Evolutionary conservation across 2,113 vertebrate genomes (phyloP).

Genomic region (Polypterus senegalus): DNA sequence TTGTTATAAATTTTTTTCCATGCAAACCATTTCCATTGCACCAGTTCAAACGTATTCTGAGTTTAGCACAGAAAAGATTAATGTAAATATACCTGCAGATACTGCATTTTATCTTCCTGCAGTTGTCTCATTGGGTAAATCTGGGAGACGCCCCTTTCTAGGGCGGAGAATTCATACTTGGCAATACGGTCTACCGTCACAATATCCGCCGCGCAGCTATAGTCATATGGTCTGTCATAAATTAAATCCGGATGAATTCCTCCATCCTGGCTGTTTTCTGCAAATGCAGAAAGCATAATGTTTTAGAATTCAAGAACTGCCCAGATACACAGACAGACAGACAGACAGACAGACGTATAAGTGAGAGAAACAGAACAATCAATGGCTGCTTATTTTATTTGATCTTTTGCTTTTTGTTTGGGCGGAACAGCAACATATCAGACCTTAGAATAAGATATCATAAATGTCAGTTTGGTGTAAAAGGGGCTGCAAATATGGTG

Average conservation of each 20-base stretch:
- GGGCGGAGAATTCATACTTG: constrained; percentile 71
- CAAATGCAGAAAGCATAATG: constrained; percentile 63
- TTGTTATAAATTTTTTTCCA: constrained; percentile 27
- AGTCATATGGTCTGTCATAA: constrained; percentile 69
- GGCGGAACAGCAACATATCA: no score
- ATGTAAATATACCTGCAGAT: constrained; percentile 79
- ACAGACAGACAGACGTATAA: constrained; percentile 59
- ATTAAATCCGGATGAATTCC: constrained; percentile 64
- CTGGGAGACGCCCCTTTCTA: constrained; percentile 70
- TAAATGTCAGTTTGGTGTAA: no score
- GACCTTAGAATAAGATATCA: no score
- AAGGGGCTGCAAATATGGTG: no score
- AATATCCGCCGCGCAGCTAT: constrained; percentile 60
- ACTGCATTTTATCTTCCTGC: constrained; percentile 84
- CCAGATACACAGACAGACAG: constrained; percentile 49
- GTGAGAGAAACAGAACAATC: constrained; percentile 43
- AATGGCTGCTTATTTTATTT: constrained; percentile 16
- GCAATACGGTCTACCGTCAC: constrained; percentile 68
- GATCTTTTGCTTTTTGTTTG: constrained; percentile 19
- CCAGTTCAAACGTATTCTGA: constrained; percentile 33
- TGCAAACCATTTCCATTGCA: constrained; percentile 43
- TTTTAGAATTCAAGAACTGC: constrained; percentile 50
- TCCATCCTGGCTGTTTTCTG: constrained; percentile 77
- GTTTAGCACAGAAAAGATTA: constrained; percentile 45
- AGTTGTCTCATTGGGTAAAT: constrained; percentile 60